Percentiles rank a stretch among this genome's conserved stretches.
Conservation (phyloP, 1,140 invertebrate genomes). For the Bombus superbus region DNA sequence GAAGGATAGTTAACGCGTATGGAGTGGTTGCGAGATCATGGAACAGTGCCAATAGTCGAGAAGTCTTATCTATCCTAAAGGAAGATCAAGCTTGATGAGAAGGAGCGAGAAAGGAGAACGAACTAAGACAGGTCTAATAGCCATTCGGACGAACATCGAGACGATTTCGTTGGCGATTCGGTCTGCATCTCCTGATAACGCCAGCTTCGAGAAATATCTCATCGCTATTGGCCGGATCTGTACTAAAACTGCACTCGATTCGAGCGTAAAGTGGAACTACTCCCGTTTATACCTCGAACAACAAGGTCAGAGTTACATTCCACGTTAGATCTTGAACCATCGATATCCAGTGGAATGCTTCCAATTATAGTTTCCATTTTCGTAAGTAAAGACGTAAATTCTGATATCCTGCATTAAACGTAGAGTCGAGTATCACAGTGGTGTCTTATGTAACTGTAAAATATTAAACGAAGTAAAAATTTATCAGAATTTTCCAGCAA, state of each 20-base stretch:
- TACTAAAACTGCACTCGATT: not conserved
- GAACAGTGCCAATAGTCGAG: constrained; percentile 57
- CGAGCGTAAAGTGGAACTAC: not conserved
- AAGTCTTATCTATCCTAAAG: constrained; percentile 41
- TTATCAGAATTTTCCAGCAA: no score
- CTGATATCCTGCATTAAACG: no score
- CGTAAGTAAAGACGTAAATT: no score
- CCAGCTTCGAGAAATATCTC: not conserved
- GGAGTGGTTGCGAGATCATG: constrained; percentile 33
- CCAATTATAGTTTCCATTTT: no score
- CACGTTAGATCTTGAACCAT: not conserved
- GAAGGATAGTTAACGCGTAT: not conserved
- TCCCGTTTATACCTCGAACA: not conserved
- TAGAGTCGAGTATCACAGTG: no score
- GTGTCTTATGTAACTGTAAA: no score
- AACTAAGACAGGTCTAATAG: not conserved
- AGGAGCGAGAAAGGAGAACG: not conserved
- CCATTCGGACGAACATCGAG: constrained; percentile 2
- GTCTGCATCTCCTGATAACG: not conserved
- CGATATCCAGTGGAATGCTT: not conserved
- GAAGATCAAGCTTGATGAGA: constrained; percentile 17
- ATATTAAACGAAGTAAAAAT: no score
- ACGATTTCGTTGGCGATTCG: not conserved
- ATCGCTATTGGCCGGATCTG: not conserved
- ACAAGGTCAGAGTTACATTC: not conserved